Evolutionary conservation across 2,113 vertebrate species (phyloP).

Genomic region (Gnathonemus longibarbis): DNA sequence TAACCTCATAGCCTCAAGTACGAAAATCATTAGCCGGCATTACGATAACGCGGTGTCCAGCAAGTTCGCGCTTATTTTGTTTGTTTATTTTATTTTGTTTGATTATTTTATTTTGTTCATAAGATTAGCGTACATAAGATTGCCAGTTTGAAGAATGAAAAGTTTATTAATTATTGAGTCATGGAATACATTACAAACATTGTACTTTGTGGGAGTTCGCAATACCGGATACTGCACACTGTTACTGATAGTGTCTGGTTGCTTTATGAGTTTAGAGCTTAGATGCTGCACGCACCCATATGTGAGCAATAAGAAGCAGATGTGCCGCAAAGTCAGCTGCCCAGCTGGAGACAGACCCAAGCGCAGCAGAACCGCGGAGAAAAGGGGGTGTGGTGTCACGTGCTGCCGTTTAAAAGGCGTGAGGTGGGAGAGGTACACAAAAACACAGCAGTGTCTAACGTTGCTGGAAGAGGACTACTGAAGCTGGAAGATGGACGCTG

Average conservation of each 20-base stretch:
- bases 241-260: neutral
- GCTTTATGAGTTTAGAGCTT: neutral
- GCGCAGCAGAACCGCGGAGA: neutral
- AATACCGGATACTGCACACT: neutral
- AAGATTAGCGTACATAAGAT: neutral
- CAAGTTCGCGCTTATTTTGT: neutral
- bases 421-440: conserved; percentile 20
- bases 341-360: conserved; percentile 42
- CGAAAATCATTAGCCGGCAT: neutral
- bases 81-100: neutral
- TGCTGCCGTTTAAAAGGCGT: conserved; percentile 34
- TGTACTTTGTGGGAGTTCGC: neutral
- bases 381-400: conserved; percentile 49
- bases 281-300: neutral
- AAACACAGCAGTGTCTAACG: conserved; percentile 13
- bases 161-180: neutral
- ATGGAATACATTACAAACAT: neutral
- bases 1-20: neutral
- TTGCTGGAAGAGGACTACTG: conserved; percentile 3
- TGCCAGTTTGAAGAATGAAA: neutral
- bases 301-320: conserved; percentile 41
- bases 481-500: conserved; percentile 53
- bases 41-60: neutral
- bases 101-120: neutral
- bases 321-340: conserved; percentile 32